Evolutionary conservation across 2,113 vertebrate genomes (phyloP), one percentile per base, ranked within the genome.

Genomic region (Madoqua kirkii): DNA sequence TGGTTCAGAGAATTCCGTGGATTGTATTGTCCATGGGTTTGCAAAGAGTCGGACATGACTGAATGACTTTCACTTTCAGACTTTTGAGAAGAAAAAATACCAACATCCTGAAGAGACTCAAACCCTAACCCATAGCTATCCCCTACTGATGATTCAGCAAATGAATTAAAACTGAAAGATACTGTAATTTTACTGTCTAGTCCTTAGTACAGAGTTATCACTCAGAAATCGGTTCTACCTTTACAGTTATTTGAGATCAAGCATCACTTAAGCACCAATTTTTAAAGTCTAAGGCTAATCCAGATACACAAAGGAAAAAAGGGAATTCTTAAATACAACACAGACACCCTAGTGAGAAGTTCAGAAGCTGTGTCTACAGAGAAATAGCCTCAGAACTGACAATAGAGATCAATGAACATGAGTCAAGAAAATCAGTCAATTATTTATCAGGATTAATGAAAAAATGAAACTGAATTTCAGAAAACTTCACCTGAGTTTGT

Each of bases 371-470:
- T 50, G 17, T 60, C 50, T 95, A 95, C 92, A 81, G 50, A 90
- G 79, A 96, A 96, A 88, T 87, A 67, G 40, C 40, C 43, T 94
- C 87, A 43, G 7, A 36, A 16, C 13, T 50, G 29, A 92, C 57
- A 76, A 48, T 40, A 88, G 90, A 95, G 62, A 95, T 92, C 33
- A 84, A 90, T 93, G 76, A 93, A 62, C 74, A 64, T 3, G 23
- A 91, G 50, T 89, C 62, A 94, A 87, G 79, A 93, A 95, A 91
- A 59, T 8, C 59, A 6, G 27, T 83, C 87, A 59, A 64, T 91
- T 88, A 94, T 87, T 97, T 96, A 88, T 57, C 76, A 93, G 82
- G 93, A 95, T 88, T 93, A 96, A 87, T 83, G 88, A 86, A 97
- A 95, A 62, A 82, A 25, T 67, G 15, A 87, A 88, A 11, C 19